Base-by-base conservation (phyloP, 2,888 invertebrate species). In the Apoderus coryli region DNA sequence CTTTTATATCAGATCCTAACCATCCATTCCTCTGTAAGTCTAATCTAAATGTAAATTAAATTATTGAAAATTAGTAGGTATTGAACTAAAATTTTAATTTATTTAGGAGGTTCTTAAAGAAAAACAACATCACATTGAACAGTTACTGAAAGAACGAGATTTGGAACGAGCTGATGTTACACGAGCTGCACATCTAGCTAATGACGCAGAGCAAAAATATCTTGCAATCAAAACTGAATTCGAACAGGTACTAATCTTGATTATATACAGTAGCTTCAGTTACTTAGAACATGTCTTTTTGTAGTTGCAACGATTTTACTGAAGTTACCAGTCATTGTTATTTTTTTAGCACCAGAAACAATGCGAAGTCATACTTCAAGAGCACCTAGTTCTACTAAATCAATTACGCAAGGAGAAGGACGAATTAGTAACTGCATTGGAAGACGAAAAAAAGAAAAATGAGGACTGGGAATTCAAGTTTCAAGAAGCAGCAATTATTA, bases 41-140 rank as follows among this genome's bases (percentile, higher is more conserved):
- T n/a, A n/a, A n/a, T n/a, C n/a, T n/a, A n/a, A n/a, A n/a, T n/a
- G n/a, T n/a, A n/a, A n/a, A n/a, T n/a, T n/a, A n/a, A n/a, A n/a
- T n/a, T n/a, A n/a, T n/a, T n/a, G n/a, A n/a, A n/a, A n/a, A n/a
- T n/a, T n/a, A n/a, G n/a, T n/a, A n/a, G n/a, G n/a, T n/a, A n/a
- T n/a, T n/a, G n/a, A n/a, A n/a, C n/a, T n/a, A n/a, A n/a, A n/a
- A n/a, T 4, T 19, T 10, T 22, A 13, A 30, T 27, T 22, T 16
- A 25, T 27, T 32, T 33, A 93, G 90, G 89, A 90, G 56, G 66
- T 85, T 16, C 62, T 95, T 35, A 77, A 82, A 52, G 93, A 95
- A 59, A 95, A 93, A 55, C 88, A 93, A 50, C 79, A 81, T 42
- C 92, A 95, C 52, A 76, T 96, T 49, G 90, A 93, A 52, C 79